Base-by-base conservation (phyloP, 2,797 vertebrate species). In the Ataeniobius toweri region DNA sequence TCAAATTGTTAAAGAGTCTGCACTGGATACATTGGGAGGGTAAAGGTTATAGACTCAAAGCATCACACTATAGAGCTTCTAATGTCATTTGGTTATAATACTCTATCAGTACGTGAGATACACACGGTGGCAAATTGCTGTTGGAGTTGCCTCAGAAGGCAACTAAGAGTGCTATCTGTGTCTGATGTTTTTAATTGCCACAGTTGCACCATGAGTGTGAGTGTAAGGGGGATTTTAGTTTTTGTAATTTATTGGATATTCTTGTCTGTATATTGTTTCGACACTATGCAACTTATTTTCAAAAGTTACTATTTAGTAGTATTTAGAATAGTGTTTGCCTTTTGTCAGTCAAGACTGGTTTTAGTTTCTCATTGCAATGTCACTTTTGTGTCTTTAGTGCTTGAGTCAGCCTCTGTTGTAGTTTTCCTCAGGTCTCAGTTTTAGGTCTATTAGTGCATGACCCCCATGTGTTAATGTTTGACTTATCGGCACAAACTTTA, bases 1-100 rank as follows among this genome's bases (percentile, higher is more conserved):
- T 53, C 72, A 88, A 89, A 86, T 31, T 26, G 83, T 88, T 85
- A 70, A 71, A 71, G 85, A 85, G 80, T 80, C 81, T 70, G 68
- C 65, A 18, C 61, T 26, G 71, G 74, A 74, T 76, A 86, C n/a
- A 55, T 74, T 76, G 59, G 61, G 77, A 65, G 7, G 74, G 36
- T 84, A 73, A 85, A 71, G 81, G 2, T 65, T 65, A 41, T 22
- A 55, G 63, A 75, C 80, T 88, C 83, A 78, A 74, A 86, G 39
- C 22, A 12, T 39, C 20, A 31, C 61, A 0, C 61, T 36, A 39
- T 22, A 20, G 61, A 28, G 18, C 7, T 65, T 18, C 0, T 63
- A 31, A 31, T 36, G 28, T 36, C 13, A 61, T 6, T 63, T 63
- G 28, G 36, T 31, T 36, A 28, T 20, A 6, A 51, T 20, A 20